Evolutionary conservation across 2,888 invertebrate genomes (phyloP), one percentile per base, ranked within the genome.

Genomic region (Cerceris ruficornis): DNA sequence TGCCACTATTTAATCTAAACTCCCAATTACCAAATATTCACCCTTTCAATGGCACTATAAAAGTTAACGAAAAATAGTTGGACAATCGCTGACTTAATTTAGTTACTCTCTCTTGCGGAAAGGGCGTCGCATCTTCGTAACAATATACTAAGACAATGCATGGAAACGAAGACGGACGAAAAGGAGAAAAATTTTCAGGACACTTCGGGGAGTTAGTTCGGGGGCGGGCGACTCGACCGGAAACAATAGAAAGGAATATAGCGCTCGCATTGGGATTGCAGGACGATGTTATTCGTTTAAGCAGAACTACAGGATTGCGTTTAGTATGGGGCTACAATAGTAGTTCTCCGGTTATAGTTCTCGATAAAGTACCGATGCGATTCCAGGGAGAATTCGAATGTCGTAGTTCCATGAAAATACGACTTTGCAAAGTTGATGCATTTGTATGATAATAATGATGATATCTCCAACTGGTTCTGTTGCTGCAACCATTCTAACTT

Each of bases 381-480:
- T 43, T 46, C n/a, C 1, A 52, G 9, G 28, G 66, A 9, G 39
- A 59, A 69, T 57, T 43, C 58, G 58, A 69, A 64, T 74, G 69
- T 28, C 11, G 28, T 13, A 17, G 2, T 57, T n/a, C 11, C 11
- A n/a, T 28, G 8, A 13, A 15, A 7, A 13, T 39, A 57, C 28
- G 49, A 42, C 14, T 14, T 61, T 60, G 14, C 46, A n/a, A 14
- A 57, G 28, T 28, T 57, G 11, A 7, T 13, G 6, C 15, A 59
- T 7, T 43, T n/a, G 6, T 14, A 58, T 5, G n/a, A 6, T 28
- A 52, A 54, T 54, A 54, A 54, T 57, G 2, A 4, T 57, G 17
- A 15, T 28, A 15, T n/a, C 6, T 5, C 54, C n/a, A 54, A 14
- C 6, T 54, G n/a, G n/a, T 7, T 15, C n/a, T 9, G 6, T 54